Base-by-base conservation (phyloP, 2,888 invertebrate genomes). In the Idaea straminata region DNA sequence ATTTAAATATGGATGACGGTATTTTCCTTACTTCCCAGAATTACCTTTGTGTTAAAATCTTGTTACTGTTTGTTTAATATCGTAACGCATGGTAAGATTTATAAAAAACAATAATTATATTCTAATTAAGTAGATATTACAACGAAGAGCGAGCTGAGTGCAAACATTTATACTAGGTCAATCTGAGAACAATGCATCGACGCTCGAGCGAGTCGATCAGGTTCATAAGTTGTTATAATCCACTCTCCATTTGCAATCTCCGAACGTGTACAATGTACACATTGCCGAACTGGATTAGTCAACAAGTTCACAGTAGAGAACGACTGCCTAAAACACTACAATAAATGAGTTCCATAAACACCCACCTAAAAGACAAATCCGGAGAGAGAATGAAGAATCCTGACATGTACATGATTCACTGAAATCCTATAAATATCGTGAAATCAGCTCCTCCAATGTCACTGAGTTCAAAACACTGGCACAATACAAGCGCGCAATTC, bases 401-500 rank as follows among this genome's bases (percentile, higher is more conserved):
- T 81, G 92, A 91, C 89, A 92, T 89, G 78, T 87, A 86, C 92
- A 92, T 91, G 75, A 77, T 77, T 71, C 79, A 81, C 79, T 72
- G 73, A 77, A 77, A 76, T 75, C 78, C 78, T 79, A 78, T 78
- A 78, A 78, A 80, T 75, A 75, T 74, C 78, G 59, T 78, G 77
- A 82, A 82, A 82, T 77, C 71, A 73, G 76, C 82, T 78, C 79
- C 76, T 81, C 77, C 82, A 88, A 86, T 84, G 83, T 83, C 86
- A 89, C 87, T 84, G 84, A 89, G 88, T 89, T 88, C 87, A 87
- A 87, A 88, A 89, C 89, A 91, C 90, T 85, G 81, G 83, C 87
- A 89, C 88, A 82, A 81, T 80, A 83, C 83, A 82, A 83, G 82
- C 85, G 84, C 86, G 86, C 89, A 84, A 87, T 86, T 84, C 86